phyloP scores from a whole-genome alignment of 2,888 invertebrate species.

The Brachyopa scutellaris region DNA sequence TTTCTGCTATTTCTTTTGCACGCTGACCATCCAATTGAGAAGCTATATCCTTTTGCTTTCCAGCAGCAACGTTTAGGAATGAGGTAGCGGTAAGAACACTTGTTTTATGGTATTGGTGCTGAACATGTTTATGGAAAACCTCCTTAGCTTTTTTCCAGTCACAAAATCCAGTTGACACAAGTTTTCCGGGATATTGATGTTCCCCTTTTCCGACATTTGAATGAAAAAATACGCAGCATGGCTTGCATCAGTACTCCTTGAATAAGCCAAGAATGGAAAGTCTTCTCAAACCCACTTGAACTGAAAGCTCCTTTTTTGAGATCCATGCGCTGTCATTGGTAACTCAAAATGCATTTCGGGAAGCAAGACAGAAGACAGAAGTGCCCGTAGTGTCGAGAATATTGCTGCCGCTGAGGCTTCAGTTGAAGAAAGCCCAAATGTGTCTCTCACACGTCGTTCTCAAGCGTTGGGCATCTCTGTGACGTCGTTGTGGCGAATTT shows the following conservation, averaged over 20 bases:
- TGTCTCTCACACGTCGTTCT: too few species aligned
- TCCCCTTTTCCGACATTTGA: constrained; percentile 2
- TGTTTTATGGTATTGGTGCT: not conserved
- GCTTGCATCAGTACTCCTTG: constrained; percentile 1
- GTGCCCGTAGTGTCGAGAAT: too few species aligned
- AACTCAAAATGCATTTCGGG: too few species aligned
- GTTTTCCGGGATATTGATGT: constrained; percentile 9
- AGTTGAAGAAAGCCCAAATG: too few species aligned
- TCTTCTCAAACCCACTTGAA: not conserved
- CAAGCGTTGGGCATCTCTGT: too few species aligned
- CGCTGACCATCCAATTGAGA: not conserved
- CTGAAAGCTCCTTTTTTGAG: constrained; percentile 1
- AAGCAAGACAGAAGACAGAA: too few species aligned
- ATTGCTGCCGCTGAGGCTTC: too few species aligned
- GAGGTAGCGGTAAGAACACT: not conserved
- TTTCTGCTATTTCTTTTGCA: too few species aligned
- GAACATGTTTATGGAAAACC: too few species aligned
- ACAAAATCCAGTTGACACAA: too few species aligned
- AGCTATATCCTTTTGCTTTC: not conserved
- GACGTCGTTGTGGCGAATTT: too few species aligned
- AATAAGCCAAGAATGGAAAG: not conserved
- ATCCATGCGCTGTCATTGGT: constrained; percentile 11
- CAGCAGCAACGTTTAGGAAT: not conserved
- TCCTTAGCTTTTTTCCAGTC: too few species aligned
- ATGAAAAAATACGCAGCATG: constrained; percentile 12